Conservation (phyloP, 2,888 invertebrate genomes). For the Hirtodrosophila trivittata region DNA sequence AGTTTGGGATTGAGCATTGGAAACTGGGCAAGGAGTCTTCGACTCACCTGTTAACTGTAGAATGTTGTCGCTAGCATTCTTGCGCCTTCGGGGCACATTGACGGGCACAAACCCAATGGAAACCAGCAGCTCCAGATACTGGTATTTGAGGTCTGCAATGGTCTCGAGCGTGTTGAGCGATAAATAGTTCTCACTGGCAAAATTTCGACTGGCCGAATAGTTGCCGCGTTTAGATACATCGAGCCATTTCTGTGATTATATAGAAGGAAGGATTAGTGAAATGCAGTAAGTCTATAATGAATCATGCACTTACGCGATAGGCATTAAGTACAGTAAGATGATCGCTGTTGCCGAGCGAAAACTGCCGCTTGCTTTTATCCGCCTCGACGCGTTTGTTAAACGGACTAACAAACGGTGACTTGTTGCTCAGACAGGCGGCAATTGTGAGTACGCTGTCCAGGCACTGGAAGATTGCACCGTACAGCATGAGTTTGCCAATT, state of each 20-base stretch:
- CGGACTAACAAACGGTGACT: slow-evolving; percentile 90
- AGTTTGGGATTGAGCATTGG: too few relatives aligned
- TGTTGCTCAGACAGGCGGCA: slow-evolving; percentile 92
- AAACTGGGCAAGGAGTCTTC: too few relatives aligned
- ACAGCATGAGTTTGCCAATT: slow-evolving; percentile 96
- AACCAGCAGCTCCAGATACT: slow-evolving; percentile 89
- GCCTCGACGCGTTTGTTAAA: slow-evolving; percentile 89
- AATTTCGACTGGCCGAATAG: slow-evolving; percentile 89
- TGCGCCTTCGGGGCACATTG: slow-evolving; percentile 85
- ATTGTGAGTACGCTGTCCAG: slow-evolving; percentile 96
- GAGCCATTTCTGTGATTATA: slow-evolving; percentile 90
- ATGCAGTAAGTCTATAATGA: too few relatives aligned
- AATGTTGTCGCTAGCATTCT: slow-evolving; percentile 86
- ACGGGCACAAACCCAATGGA: slow-evolving; percentile 92
- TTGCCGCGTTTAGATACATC: slow-evolving; percentile 87
- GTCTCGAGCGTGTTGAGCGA: slow-evolving; percentile 92
- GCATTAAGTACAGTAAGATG: slow-evolving; percentile 94
- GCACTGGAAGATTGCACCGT: slow-evolving; percentile 95
- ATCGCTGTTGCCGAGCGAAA: slow-evolving; percentile 92
- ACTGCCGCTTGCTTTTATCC: slow-evolving; percentile 89
- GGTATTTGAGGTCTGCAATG: slow-evolving; percentile 93
- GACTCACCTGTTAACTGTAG: slow-evolving; percentile 86
- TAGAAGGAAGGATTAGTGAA: not conserved
- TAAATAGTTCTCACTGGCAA: slow-evolving; percentile 93
- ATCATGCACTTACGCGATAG: slow-evolving; percentile 87